Conservation (phyloP, 2,888 invertebrate species). For the Ganaspis brasiliensis region DNA sequence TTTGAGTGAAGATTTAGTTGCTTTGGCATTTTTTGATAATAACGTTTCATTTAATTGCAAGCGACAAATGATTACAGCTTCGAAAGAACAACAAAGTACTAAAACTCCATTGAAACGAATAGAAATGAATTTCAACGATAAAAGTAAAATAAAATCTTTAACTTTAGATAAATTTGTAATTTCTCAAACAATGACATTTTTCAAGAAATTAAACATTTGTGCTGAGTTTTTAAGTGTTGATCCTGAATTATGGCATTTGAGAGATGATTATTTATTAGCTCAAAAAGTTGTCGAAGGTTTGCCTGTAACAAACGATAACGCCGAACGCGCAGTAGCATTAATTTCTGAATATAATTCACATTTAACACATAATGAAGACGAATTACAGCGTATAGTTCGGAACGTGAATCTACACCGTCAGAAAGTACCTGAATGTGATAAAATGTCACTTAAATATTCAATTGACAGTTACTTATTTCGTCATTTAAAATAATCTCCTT, state of each 20-base stretch:
- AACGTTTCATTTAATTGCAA: conserved; percentile 45
- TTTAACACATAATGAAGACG: too few relatives aligned
- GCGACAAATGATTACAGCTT: conserved; percentile 46
- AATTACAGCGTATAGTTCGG: too few relatives aligned
- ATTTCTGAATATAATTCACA: too few relatives aligned
- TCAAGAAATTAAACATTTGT: not conserved
- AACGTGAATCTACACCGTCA: too few relatives aligned
- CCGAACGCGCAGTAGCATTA: not conserved
- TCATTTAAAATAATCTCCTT: too few relatives aligned
- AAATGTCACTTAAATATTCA: too few relatives aligned
- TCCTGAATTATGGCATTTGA: not conserved
- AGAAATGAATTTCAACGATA: not conserved
- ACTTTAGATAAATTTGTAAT: not conserved
- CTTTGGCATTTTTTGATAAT: conserved; percentile 53
- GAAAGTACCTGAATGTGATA: too few relatives aligned
- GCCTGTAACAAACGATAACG: not conserved
- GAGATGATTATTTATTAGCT: not conserved
- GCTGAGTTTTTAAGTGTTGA: not conserved
- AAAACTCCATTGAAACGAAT: conserved; percentile 11
- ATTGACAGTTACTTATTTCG: too few relatives aligned
- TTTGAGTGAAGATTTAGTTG: conserved; percentile 46
- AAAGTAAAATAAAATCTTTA: not conserved
- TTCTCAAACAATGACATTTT: not conserved
- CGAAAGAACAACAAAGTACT: not conserved
- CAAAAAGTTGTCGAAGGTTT: not conserved